phyloP scores from a whole-genome alignment of 2,797 vertebrate species.

The Bovichtus diacanthus region DNA sequence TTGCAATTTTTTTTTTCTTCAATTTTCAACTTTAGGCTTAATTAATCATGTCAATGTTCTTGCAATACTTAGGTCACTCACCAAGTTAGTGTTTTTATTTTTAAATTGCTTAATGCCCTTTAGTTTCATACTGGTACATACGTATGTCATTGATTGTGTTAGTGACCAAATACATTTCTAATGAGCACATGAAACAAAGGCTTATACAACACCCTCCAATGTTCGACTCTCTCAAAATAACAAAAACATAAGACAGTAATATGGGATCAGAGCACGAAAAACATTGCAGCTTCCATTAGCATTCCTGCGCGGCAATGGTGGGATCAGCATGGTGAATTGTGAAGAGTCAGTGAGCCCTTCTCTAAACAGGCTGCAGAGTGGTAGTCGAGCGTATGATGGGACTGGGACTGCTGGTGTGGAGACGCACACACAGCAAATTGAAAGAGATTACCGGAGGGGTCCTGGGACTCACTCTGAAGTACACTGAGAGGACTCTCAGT shows the following conservation, averaged over 20 bases:
- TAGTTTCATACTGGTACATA: slow-evolving; percentile 12
- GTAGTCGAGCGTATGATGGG: slow-evolving; percentile 71
- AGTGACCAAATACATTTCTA: not conserved
- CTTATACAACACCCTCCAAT: slow-evolving; percentile 1
- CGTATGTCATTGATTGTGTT: not conserved
- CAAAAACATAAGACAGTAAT: slow-evolving; percentile 19
- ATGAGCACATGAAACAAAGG: not conserved
- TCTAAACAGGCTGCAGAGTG: slow-evolving; percentile 68
- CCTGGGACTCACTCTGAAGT: slow-evolving; percentile 59
- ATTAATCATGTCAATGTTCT: slow-evolving; percentile 12
- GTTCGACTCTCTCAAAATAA: slow-evolving; percentile 8
- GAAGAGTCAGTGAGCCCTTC: slow-evolving; percentile 59
- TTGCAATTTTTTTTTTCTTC: not conserved
- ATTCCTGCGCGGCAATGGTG: slow-evolving; percentile 47
- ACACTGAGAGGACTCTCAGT: slow-evolving; percentile 49
- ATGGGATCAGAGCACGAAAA: slow-evolving; percentile 14
- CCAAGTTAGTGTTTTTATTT: not conserved
- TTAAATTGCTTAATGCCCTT: not conserved
- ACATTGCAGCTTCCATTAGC: slow-evolving; percentile 54
- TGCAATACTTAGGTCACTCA: not conserved
- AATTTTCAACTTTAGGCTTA: not conserved
- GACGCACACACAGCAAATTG: slow-evolving; percentile 65
- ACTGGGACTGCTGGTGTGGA: slow-evolving; percentile 66
- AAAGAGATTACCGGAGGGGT: slow-evolving; percentile 77
- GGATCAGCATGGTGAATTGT: slow-evolving; percentile 66